These are phyloP conservation scores for Poeciliopsis retropinna DNA, from an alignment of 2,113 vertebrate species.

Conservation along the genomic window DNA sequence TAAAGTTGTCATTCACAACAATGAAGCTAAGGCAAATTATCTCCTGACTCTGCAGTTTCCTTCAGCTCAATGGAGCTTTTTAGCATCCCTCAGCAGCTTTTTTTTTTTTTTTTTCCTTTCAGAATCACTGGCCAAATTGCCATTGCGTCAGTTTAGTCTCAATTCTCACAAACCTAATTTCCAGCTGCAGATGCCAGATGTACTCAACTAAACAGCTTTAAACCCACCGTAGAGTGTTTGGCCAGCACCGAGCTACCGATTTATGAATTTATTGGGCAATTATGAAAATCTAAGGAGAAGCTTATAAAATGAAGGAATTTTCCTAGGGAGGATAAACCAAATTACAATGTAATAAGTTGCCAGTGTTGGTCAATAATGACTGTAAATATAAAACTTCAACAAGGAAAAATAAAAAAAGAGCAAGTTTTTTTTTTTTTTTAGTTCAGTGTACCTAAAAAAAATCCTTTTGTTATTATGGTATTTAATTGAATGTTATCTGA, in stretches of 20 bases:
- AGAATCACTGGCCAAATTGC: background rate
- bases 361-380: background rate
- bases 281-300: background rate
- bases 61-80: conserved; percentile 25
- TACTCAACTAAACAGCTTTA: conserved; percentile 2
- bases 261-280: background rate
- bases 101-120: conserved; percentile 14
- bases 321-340: background rate
- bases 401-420: background rate
- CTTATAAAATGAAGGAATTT: background rate
- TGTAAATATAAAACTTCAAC: background rate
- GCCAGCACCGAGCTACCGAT: background rate
- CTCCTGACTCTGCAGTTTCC: conserved; percentile 16
- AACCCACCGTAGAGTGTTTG: conserved; percentile 4
- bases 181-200: conserved; percentile 13
- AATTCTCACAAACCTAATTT: conserved; percentile 5
- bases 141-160: conserved; percentile 18
- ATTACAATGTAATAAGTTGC: background rate
- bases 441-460: too few relatives aligned
- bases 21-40: conserved; percentile 3
- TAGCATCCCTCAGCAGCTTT: conserved; percentile 1
- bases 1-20: conserved; percentile 1
- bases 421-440: too few relatives aligned
- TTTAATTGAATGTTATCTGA: too few relatives aligned
- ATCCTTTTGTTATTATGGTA: too few relatives aligned